Conservation (phyloP, 1,140 invertebrate species). For the Tachypleus tridentatus region DNA sequence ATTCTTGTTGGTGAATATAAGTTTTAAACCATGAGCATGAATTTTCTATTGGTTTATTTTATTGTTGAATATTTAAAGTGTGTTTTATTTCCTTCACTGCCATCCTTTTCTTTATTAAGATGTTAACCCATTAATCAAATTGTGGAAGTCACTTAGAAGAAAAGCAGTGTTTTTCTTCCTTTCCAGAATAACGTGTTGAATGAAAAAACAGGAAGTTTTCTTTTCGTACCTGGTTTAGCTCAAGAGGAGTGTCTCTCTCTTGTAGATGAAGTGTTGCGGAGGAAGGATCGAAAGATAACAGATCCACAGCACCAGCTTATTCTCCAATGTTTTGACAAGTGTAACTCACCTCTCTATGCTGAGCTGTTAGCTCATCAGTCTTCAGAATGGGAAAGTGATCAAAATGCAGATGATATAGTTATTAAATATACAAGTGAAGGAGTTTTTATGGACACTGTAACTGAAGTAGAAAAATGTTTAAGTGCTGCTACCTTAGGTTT, state of each 20-base stretch:
- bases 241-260: background rate
- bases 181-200: no score
- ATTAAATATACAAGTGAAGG: constrained; percentile 11
- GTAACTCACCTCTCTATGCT: constrained; percentile 1
- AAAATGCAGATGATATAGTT: background rate
- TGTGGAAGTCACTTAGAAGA: no score
- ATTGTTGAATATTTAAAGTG: no score
- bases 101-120: no score
- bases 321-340: background rate
- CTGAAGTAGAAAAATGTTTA: constrained; percentile 16
- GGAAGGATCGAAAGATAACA: background rate
- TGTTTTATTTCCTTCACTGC: no score
- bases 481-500: constrained; percentile 11
- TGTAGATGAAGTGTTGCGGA: background rate
- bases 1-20: no score
- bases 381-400: constrained; percentile 8
- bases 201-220: no score
- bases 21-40: no score
- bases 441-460: constrained; percentile 11
- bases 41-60: no score
- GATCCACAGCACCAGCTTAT: background rate
- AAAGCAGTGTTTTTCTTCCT: no score
- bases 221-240: no score
- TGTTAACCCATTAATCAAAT: no score
- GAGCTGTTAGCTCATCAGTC: constrained; percentile 9